Base-by-base conservation (phyloP, 1,140 invertebrate genomes). In the Lordiphosa stackelbergi region DNA sequence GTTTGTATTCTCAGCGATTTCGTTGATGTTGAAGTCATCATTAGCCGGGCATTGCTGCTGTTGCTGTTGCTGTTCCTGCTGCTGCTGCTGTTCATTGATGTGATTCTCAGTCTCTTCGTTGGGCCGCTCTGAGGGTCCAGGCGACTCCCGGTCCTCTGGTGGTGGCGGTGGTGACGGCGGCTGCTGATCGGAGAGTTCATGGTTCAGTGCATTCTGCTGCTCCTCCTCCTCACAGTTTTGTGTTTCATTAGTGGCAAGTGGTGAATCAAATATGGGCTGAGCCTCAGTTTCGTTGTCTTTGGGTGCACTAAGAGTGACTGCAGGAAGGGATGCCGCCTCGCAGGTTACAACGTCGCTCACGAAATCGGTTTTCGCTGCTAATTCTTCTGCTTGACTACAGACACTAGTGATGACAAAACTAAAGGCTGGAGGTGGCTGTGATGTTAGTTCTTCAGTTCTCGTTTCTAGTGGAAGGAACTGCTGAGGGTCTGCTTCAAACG, bases 1-100 rank as follows among this genome's bases (percentile, higher is more conserved):
- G 38, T 87, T 87, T 53, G 85, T 84, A 42, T 87, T 87, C 42
- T 87, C 85, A 5, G 85, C 85, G n/a, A 87, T 87, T 68, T 87
- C 85, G 68, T 87, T 87, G 19, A 87, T 85, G 38, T 87, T 87
- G 28, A 57, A 72, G 47, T 85, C 77, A 47, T 86, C 64, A 16
- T 66, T 52, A 24, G 40, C 16, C 24, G 19, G 61, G 34, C 56
- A 64, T 2, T 68, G 75, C 5, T 36, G 69, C 24, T 42, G 24
- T 0, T 35, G 40, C 19, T 43, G 5, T 0, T 35, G 37, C 19
- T 43, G 5, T 2, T 54, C 46, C 31, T 62, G 61, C 43, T 78
- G 56, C 31, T 62, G 61, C 43, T 78, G 56, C 24, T 83, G 68
- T 45, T 86, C 85, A 43, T 86, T 86, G 42, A 86, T 70, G 37